These are phyloP conservation scores for Hirtodrosophila cameraria DNA, from an alignment of 2,888 invertebrate species.

Conservation along the genomic window DNA sequence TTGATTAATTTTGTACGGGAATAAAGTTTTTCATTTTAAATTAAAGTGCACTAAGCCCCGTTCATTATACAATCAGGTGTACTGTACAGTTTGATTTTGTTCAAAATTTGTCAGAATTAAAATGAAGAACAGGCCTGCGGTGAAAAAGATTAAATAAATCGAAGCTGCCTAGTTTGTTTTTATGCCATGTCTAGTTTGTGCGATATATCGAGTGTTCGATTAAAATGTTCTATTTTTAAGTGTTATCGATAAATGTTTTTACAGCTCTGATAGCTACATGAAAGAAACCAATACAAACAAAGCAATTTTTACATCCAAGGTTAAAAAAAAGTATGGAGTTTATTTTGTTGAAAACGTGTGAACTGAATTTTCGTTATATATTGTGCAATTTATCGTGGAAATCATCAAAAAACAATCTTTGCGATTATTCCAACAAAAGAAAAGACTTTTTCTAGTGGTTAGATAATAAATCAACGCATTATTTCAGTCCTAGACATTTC, in stretches of 20 bases:
- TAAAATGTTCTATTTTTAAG: neutral
- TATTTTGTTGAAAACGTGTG: conserved; percentile 59
- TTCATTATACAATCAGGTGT: too few species aligned
- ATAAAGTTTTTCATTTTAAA: too few species aligned
- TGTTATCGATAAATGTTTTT: conserved; percentile 25
- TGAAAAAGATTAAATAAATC: too few species aligned
- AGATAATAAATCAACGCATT: conserved; percentile 17
- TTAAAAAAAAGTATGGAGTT: conserved; percentile 76
- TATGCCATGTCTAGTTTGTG: too few species aligned
- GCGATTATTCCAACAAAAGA: conserved; percentile 15
- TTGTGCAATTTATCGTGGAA: conserved; percentile 40
- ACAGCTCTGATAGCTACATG: conserved; percentile 26
- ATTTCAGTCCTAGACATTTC: conserved; percentile 47
- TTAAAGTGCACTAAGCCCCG: too few species aligned
- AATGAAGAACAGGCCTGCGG: too few species aligned
- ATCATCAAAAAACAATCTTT: conserved; percentile 25
- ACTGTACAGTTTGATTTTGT: too few species aligned
- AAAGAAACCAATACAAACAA: conserved; percentile 39
- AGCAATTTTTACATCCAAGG: conserved; percentile 55
- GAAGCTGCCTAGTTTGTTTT: too few species aligned
- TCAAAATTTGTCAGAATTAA: too few species aligned
- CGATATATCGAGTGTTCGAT: neutral
- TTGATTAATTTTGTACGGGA: too few species aligned
- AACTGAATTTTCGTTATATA: conserved; percentile 41
- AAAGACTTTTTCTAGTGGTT: conserved; percentile 10